Conservation (phyloP, 1,140 invertebrate genomes). For the Habropoda laboriosa region DNA sequence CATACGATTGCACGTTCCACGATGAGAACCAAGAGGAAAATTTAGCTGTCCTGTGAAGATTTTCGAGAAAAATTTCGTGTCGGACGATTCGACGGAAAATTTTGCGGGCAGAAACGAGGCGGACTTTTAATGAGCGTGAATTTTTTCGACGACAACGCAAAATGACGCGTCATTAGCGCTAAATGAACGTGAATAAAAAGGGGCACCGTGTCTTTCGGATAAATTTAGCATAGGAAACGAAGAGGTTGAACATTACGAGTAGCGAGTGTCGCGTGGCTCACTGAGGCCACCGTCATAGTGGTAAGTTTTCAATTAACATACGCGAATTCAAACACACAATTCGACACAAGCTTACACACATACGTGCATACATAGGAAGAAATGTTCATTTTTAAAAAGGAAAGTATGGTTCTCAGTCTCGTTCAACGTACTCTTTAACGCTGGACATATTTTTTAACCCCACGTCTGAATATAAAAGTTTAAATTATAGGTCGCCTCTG, state of each 20-base stretch:
- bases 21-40: background rate
- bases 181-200: conserved; percentile 31
- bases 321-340: background rate
- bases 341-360: background rate
- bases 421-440: background rate
- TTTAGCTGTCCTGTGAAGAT: background rate
- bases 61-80: too few species aligned
- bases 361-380: too few species aligned
- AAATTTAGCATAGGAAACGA: conserved; percentile 10
- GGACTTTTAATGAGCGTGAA: conserved; percentile 27
- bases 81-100: background rate
- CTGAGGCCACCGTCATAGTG: too few species aligned
- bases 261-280: background rate
- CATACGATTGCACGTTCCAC: background rate
- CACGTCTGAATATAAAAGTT: conserved; percentile 1
- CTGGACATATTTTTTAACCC: background rate
- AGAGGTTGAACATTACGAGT: background rate
- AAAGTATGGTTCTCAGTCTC: background rate
- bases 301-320: conserved; percentile 46
- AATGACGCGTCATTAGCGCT: conserved; percentile 39
- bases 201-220: background rate
- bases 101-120: background rate
- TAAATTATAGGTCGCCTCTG: conserved; percentile 8
- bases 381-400: background rate
- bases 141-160: conserved; percentile 31